Evolutionary conservation across 2,797 vertebrate genomes (phyloP).

Genomic region (Alosa sapidissima): DNA sequence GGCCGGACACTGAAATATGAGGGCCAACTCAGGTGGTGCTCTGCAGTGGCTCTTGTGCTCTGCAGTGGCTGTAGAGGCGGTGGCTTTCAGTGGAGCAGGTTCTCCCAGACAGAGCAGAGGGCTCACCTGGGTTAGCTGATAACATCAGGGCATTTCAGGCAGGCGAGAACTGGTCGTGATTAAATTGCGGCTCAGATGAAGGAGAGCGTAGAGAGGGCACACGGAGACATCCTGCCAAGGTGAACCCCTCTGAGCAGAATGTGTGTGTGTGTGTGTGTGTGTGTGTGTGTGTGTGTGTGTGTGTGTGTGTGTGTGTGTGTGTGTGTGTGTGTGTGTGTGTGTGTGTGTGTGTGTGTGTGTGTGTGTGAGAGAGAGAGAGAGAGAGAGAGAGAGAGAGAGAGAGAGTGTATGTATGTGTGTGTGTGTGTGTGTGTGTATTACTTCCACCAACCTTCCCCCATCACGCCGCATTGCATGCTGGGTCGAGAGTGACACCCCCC

Average conservation of each 20-base stretch:
- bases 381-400: no score
- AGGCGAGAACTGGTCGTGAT: slow-evolving; percentile 55
- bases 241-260: slow-evolving; percentile 39
- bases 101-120: background rate
- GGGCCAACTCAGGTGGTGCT: no score
- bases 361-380: background rate
- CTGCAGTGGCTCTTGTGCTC: background rate
- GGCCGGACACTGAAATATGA: background rate
- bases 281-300: background rate
- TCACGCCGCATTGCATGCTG: background rate
- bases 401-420: background rate
- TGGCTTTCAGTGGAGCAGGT: background rate
- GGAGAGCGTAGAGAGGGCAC: slow-evolving; percentile 31
- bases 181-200: slow-evolving; percentile 47
- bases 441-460: background rate
- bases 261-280: slow-evolving; percentile 32
- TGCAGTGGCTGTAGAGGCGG: background rate
- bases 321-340: background rate
- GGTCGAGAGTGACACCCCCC: background rate
- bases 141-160: slow-evolving; percentile 52
- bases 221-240: slow-evolving; percentile 53
- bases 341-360: background rate
- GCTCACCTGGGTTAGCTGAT: slow-evolving; percentile 43
- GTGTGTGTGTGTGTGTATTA: background rate
- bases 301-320: background rate